phyloP scores from a whole-genome alignment of 2,113 vertebrate genomes.

The Zingel zingel region DNA sequence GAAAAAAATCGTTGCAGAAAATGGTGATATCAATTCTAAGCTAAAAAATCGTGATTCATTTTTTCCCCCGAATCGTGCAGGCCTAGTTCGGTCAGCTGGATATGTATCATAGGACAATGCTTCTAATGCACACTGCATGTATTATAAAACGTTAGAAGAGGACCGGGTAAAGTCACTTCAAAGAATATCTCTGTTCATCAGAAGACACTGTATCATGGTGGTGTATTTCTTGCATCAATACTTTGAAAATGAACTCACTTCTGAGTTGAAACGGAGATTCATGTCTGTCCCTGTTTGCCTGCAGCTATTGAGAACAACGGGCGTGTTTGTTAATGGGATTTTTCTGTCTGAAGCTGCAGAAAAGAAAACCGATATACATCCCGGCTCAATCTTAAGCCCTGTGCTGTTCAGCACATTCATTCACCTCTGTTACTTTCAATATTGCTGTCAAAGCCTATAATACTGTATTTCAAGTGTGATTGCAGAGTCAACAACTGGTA shows the following conservation, averaged over 20 bases:
- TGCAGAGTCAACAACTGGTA: background rate
- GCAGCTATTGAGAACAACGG: slow-evolving; percentile 15
- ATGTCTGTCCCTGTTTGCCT: slow-evolving; percentile 11
- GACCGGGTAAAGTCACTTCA: background rate
- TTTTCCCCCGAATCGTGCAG: no score
- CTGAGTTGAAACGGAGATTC: background rate
- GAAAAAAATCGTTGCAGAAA: no score
- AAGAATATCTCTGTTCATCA: background rate
- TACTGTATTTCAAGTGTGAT: background rate
- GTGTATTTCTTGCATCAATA: background rate
- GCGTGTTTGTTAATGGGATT: slow-evolving; percentile 6
- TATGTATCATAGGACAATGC: background rate
- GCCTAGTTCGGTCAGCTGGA: background rate
- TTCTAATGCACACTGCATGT: background rate
- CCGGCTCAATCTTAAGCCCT: background rate
- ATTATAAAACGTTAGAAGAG: background rate
- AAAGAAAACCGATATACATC: slow-evolving; percentile 1
- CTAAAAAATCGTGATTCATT: no score
- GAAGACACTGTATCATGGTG: background rate
- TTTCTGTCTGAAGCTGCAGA: background rate
- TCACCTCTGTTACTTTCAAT: background rate
- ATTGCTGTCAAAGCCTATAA: background rate
- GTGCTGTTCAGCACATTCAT: background rate
- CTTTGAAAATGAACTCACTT: background rate
- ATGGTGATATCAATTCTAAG: no score